A percentile compares a stretch with the other conserved stretches of the same genome.
phyloP scores from a whole-genome alignment of 1,140 invertebrate genomes.

The Steinernema feltiae region DNA sequence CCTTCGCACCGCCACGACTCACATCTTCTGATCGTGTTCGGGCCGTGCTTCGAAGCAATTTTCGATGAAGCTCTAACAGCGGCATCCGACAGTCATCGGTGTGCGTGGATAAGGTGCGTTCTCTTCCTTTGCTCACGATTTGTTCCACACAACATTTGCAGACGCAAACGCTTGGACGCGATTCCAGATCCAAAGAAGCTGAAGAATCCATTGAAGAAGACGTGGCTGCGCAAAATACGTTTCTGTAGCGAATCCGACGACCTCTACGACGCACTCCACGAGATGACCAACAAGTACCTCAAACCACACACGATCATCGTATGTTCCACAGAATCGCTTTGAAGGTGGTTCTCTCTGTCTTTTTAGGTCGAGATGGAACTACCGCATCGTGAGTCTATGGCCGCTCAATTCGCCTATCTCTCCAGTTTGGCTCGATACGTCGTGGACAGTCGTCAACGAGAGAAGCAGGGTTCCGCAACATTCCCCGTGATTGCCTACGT shows the following conservation, averaged over 20 bases:
- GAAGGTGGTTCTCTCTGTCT: neutral
- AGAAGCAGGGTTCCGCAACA: neutral
- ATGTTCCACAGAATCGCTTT: neutral
- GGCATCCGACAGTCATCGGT: neutral
- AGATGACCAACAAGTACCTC: neutral
- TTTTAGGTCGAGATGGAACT: neutral
- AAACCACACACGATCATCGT: neutral
- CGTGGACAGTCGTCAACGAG: neutral
- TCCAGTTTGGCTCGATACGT: neutral
- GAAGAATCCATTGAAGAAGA: neutral
- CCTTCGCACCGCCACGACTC: no score
- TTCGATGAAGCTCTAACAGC: neutral
- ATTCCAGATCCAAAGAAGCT: neutral
- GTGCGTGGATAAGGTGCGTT: neutral
- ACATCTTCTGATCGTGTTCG: neutral
- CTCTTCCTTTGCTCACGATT: neutral
- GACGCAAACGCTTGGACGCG: neutral
- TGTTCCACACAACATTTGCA: neutral
- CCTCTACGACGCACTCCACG: neutral
- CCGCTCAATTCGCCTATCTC: neutral
- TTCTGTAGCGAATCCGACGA: neutral
- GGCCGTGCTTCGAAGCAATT: neutral
- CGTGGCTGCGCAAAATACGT: neutral
- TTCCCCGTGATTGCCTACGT: slow-evolving; percentile 1
- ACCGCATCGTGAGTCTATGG: neutral